A percentile compares a stretch with the other conserved stretches of the same genome.
Evolutionary conservation across 2,113 vertebrate genomes (phyloP).

Genomic region (zebrafish (Danio rerio)): GRCz12tu NC_133180.1:75268001-75268500

Average conservation of each 20-base stretch:
- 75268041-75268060: too few relatives aligned
- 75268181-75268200: too few relatives aligned
- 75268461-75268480: too few relatives aligned
- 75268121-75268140: neutral
- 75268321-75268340: too few relatives aligned
- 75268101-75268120: neutral
- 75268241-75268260: conserved; percentile 9
- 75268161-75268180: conserved; percentile 1
- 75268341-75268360: too few relatives aligned
- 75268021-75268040: neutral
- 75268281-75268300: neutral
- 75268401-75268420: too few relatives aligned
- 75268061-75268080: neutral
- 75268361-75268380: conserved; percentile 48
- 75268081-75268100: neutral
- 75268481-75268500: too few relatives aligned
- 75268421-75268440: too few relatives aligned
- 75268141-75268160: neutral
- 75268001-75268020: neutral
- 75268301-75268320: too few relatives aligned
- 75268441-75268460: too few relatives aligned
- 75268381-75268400: too few relatives aligned
- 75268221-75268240: neutral
- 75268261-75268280: conserved; percentile 48
- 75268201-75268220: neutral